Base-by-base conservation (phyloP, 2,113 vertebrate species). In the Benitochromis conjunctus region DNA sequence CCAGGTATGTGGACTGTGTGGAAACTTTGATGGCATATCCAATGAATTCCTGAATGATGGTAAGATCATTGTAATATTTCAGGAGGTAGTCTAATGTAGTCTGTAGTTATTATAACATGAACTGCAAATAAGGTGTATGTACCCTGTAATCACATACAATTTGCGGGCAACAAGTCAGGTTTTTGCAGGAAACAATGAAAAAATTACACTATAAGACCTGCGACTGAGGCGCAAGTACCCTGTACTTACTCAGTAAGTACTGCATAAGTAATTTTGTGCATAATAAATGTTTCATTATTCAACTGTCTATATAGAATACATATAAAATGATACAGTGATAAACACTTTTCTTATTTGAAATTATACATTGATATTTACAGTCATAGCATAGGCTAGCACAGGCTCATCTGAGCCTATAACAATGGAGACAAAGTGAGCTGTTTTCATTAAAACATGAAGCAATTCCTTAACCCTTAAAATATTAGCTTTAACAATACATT, bases 1-100 rank as follows among this genome's bases (percentile, higher is more conserved):
- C 78, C 91, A 94, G 78, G 91, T 90, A 0, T 97, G 95, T 88
- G 96, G 96, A 53, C 95, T 97, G 18, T 97, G 96, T 90, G 96
- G 96, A 53, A 94, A 97, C 90, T 96, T 94, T 80, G 95, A 96
- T 8, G 89, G 92, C 2, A 5, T 83, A 6, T 16, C 82, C n/a
- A 84, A 95, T 13, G 96, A 96, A 21, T 88, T 96, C 3, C 57
- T 66, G 1, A 69, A 43, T 13, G 26, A 94, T 1, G 96, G 96
- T 96, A 91, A 92, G 77, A 48, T 53, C 7, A 31, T 11, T 31
- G 60, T 13, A 10, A 19, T 29, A 13, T 3, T 53, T 34, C 12
- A 2, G 48, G 18, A 5, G 1, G 36, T 16, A 26, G 43, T 60
- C 2, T 6, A 54, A n/a, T 66, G 62, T 66, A n/a, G 55, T 5